These are phyloP conservation scores for Megathymus violae DNA, from an alignment of 1,140 invertebrate species.

Conservation along the genomic window DNA sequence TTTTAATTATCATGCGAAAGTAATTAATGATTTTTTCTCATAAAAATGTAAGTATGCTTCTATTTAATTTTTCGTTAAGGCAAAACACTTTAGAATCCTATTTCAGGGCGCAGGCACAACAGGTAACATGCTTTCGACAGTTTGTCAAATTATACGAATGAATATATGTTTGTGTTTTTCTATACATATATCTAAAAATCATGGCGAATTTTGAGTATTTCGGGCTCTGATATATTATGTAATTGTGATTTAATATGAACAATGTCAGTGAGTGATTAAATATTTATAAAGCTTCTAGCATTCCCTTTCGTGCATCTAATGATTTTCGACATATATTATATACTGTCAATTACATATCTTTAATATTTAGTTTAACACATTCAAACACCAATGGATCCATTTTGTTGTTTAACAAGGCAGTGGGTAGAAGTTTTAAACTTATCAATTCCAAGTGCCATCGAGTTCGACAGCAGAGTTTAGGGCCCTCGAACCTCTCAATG, in stretches of 20 bases:
- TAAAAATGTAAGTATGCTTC: constrained; percentile 17
- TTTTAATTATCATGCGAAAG: constrained; percentile 35
- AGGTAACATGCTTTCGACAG: constrained; percentile 33
- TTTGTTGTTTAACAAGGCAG: constrained; percentile 44
- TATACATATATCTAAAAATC: too few species aligned
- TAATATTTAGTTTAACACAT: too few species aligned
- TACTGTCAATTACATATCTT: too few species aligned
- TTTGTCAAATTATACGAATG: constrained; percentile 48
- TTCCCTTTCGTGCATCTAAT: too few species aligned
- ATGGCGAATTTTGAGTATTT: too few species aligned
- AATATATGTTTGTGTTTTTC: too few species aligned
- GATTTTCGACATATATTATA: too few species aligned
- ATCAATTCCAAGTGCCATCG: constrained; percentile 58
- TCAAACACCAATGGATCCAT: constrained; percentile 6
- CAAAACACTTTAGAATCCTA: constrained; percentile 24
- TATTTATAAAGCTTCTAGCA: too few species aligned
- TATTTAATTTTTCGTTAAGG: constrained; percentile 2
- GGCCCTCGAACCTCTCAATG: constrained; percentile 54
- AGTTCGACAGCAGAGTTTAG: constrained; percentile 57
- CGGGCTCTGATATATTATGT: too few species aligned
- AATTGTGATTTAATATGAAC: too few species aligned
- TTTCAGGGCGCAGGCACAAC: too few species aligned
- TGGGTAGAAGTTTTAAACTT: constrained; percentile 50
- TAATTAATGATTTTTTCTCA: constrained; percentile 30
- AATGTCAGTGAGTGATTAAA: too few species aligned